A percentile compares a stretch with the other conserved stretches of the same genome.
phyloP scores from a whole-genome alignment of 2,797 vertebrate genomes.

The Sciurus carolinensis region DNA sequence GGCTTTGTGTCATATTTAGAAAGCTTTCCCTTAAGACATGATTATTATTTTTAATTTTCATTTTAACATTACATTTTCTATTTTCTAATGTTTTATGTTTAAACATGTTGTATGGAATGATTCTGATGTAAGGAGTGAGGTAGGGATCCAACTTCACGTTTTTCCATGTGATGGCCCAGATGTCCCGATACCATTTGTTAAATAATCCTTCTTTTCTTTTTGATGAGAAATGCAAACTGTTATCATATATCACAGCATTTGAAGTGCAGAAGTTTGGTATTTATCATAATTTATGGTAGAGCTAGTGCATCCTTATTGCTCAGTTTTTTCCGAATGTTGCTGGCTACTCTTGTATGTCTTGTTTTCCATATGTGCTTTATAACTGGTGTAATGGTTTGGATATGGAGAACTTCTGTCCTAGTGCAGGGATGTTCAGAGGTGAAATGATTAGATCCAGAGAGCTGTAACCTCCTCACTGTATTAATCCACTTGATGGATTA shows the following conservation, averaged over 20 bases:
- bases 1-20: constrained; percentile 33
- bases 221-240: neutral
- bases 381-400: no score
- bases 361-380: neutral
- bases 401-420: no score
- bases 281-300: neutral
- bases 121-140: neutral
- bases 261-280: neutral
- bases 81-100: constrained; percentile 3
- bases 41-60: neutral
- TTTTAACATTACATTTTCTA: neutral
- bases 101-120: neutral
- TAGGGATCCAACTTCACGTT: neutral
- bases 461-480: no score
- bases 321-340: neutral
- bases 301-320: neutral
- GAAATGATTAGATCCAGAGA: no score
- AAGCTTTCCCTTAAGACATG: neutral
- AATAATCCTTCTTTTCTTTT: neutral
- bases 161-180: neutral
- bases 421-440: no score
- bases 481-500: no score
- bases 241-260: neutral
- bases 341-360: neutral
- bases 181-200: neutral